phyloP scores from a whole-genome alignment of 2,797 vertebrate species.

The Lemur catta region DNA sequence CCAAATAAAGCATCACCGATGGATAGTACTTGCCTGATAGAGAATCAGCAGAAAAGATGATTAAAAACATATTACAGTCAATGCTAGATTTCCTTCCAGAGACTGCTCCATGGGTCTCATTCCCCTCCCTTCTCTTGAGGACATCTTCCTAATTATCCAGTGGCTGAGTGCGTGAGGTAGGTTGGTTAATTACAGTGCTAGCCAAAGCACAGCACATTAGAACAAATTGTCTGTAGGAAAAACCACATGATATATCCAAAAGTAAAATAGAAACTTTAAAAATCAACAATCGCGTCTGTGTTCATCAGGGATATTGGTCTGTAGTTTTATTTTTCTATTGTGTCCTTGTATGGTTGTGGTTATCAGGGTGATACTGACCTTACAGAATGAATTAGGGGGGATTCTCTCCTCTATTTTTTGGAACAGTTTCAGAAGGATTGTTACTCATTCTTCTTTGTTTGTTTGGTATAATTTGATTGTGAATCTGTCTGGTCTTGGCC shows the following conservation, averaged over 20 bases:
- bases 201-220: background rate
- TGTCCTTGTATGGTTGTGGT: background rate
- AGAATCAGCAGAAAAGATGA: background rate
- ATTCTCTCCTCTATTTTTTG: background rate
- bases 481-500: background rate
- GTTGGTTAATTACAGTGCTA: background rate
- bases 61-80: background rate
- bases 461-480: background rate
- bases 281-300: background rate
- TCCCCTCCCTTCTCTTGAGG: background rate
- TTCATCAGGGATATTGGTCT: background rate
- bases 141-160: background rate
- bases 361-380: background rate
- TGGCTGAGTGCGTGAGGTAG: background rate
- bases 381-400: background rate
- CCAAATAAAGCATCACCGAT: background rate
- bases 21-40: background rate
- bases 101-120: fast-evolving
- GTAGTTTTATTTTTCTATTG: background rate
- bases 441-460: background rate
- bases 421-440: background rate
- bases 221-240: background rate
- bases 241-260: background rate
- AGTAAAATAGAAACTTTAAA: background rate
- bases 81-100: background rate